A percentile compares a stretch with the other conserved stretches of the same genome.
phyloP scores from a whole-genome alignment of 2,888 invertebrate species.

The Electrophaes corylata region DNA sequence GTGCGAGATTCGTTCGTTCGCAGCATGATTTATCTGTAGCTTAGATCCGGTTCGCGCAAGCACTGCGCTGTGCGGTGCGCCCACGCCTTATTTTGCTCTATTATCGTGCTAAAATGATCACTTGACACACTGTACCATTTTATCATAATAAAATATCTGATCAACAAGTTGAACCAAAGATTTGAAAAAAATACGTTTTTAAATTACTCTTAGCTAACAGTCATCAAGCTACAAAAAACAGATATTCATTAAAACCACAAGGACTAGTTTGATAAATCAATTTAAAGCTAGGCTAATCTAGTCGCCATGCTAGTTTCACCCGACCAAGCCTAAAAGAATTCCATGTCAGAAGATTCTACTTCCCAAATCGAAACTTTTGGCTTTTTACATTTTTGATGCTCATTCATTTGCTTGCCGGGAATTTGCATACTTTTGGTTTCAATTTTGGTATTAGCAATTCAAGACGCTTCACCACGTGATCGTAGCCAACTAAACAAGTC shows the following conservation, averaged over 20 bases:
- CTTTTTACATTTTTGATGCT: conserved; percentile 1
- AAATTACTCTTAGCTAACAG: too few species aligned
- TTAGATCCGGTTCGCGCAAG: conserved; percentile 77
- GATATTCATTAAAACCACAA: too few species aligned
- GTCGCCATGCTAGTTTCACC: too few species aligned
- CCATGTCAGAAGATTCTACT: not conserved
- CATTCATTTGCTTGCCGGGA: conserved; percentile 6
- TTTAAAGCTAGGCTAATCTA: too few species aligned
- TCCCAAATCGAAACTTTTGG: not conserved
- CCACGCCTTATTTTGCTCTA: conserved; percentile 75
- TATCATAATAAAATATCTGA: conserved; percentile 45
- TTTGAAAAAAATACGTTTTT: not conserved
- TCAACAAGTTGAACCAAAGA: conserved; percentile 12
- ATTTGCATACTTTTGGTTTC: conserved; percentile 22
- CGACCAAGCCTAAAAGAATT: too few species aligned
- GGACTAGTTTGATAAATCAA: too few species aligned
- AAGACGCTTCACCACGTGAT: conserved; percentile 25
- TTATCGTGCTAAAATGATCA: conserved; percentile 75
- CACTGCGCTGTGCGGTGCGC: conserved; percentile 55
- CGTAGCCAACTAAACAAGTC: conserved; percentile 27
- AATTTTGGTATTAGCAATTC: conserved; percentile 17
- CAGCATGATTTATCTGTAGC: conserved; percentile 72
- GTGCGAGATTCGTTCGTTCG: conserved; percentile 55
- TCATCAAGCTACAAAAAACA: too few species aligned
- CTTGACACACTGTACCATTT: conserved; percentile 57